Base-by-base conservation (phyloP, 2,888 invertebrate species). In the Drosophila formosana region DNA sequence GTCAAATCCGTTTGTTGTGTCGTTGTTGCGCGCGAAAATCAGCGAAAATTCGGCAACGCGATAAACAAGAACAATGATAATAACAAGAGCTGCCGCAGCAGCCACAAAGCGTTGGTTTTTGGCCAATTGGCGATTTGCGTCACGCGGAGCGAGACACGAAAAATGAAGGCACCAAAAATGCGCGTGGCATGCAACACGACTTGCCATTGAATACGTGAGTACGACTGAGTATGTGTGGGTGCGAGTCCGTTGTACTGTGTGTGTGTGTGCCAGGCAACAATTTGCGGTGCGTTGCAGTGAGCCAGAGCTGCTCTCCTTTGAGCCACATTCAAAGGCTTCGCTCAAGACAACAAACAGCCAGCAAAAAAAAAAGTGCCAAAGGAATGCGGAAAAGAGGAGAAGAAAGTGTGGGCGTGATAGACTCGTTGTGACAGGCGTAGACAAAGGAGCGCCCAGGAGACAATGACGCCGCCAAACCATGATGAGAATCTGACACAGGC, bases 111-210 rank as follows among this genome's bases (percentile, higher is more conserved):
- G 73, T 66, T 39, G 77, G 75, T 37, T 64, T 78, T 74, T 56
- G 74, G 82, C 85, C 85, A 82, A 80, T 75, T 75, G 82, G 80
- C 78, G 82, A 87, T 84, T 87, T 82, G 82, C 82, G 69, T 70
- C 73, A 70, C 70, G 57, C 53, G 66, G 41, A 53, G 53, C 60
- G 55, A 52, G 26, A 47, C 47, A 39, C 53, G 34, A 68, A 72
- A 78, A 66, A 55, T 18, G 47, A 45, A 51, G 56, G 37, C 26
- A 37, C n/a, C 50, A 63, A 71, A 62, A 34, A 65, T 52, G 25
- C 46, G 9, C 45, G 62, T 4, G 43, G 55, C 41, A 50, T 63
- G 74, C 69, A 67, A 58, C 73, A 55, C 57, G 43, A 46, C 39
- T 47, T 46, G 11, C 9, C 26, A 8, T 37, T 30, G 56, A 13